Percentiles rank a stretch among this genome's conserved stretches.
phyloP scores from a whole-genome alignment of 2,888 invertebrate species.

The Allacma fusca region DNA sequence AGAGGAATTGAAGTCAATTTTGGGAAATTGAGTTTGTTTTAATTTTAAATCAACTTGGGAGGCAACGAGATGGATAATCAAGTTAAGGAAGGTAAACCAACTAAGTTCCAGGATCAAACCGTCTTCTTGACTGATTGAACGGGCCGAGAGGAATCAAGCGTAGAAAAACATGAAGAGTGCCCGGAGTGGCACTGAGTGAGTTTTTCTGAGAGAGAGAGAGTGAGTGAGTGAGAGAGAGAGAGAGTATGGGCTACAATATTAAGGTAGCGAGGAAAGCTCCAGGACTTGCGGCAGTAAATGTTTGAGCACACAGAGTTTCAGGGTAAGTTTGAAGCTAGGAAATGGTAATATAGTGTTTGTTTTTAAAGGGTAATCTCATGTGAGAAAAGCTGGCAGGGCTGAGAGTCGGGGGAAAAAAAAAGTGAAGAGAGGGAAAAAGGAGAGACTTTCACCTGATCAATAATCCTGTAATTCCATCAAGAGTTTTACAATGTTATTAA shows the following conservation, averaged over 20 bases:
- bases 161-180: background rate
- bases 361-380: conserved; percentile 19
- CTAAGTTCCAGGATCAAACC: background rate
- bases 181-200: background rate
- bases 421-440: background rate
- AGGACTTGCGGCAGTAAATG: too few species aligned
- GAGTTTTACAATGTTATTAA: conserved; percentile 26
- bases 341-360: background rate
- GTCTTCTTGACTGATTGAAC: background rate
- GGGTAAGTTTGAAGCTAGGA: too few species aligned
- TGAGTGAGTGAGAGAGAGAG: background rate
- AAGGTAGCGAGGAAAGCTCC: background rate
- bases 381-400: background rate
- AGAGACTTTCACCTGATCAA: conserved; percentile 34
- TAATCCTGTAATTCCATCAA: conserved; percentile 36
- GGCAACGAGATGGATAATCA: background rate
- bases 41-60: conserved; percentile 19
- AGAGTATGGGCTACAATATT: background rate
- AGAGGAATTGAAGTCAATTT: conserved; percentile 12
- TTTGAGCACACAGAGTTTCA: too few species aligned
- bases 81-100: background rate
- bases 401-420: background rate
- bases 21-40: conserved; percentile 2
- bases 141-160: background rate
- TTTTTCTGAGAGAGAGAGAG: background rate